phyloP scores from a whole-genome alignment of 2,888 invertebrate species.

The Linnaemya tessellans region DNA sequence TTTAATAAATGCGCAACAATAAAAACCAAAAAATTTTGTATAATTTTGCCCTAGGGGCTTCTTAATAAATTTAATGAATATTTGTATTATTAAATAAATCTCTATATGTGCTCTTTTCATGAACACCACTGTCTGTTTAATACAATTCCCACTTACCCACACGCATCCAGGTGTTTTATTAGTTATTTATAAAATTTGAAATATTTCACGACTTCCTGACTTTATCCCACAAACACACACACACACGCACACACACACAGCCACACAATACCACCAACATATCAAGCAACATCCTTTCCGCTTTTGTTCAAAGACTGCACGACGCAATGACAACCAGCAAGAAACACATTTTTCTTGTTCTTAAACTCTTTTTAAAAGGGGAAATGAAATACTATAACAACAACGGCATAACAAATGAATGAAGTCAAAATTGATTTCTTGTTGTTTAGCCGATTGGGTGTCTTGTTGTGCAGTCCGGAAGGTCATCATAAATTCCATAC shows the following conservation, averaged over 20 bases:
- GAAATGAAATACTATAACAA: slow-evolving; percentile 22
- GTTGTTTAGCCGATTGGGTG: slow-evolving; percentile 34
- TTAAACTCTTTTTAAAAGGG: slow-evolving; percentile 41
- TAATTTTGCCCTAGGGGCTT: not conserved
- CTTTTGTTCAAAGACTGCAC: slow-evolving; percentile 24
- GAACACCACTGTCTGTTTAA: not conserved
- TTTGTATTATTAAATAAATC: not conserved
- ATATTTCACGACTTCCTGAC: slow-evolving; percentile 65
- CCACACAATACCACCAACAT: slow-evolving; percentile 15
- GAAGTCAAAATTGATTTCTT: slow-evolving; percentile 15
- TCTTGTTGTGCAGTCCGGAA: slow-evolving; percentile 61
- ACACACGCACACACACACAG: too few species aligned
- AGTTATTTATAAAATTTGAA: slow-evolving; percentile 47
- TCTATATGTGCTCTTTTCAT: not conserved
- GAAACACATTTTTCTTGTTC: slow-evolving; percentile 20
- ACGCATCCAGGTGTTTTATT: slow-evolving; percentile 58
- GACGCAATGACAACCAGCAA: slow-evolving; percentile 13
- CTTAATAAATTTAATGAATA: too few species aligned
- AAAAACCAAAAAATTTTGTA: too few species aligned
- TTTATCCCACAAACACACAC: slow-evolving; percentile 50
- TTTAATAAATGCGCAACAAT: not conserved
- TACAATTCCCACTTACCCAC: not conserved
- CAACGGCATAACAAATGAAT: not conserved
- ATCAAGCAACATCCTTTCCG: slow-evolving; percentile 57
- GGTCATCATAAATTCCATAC: slow-evolving; percentile 69